phyloP scores from a whole-genome alignment of 2,113 vertebrate genomes.

The Megaceryle maxima region DNA sequence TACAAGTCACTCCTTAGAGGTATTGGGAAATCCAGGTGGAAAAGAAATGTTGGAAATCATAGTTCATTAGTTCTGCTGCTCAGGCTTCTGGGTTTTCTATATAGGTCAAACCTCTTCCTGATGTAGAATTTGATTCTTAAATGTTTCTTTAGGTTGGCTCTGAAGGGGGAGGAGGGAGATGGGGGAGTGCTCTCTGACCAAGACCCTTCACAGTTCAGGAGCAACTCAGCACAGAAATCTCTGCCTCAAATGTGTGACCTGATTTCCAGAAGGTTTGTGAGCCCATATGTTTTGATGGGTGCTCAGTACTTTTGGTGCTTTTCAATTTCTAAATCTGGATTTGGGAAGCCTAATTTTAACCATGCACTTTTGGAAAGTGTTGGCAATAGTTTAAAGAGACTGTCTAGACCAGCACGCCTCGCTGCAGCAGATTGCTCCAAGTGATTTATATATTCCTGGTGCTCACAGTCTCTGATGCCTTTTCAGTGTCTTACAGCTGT shows the following conservation, averaged over 20 bases:
- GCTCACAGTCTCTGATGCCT: constrained; percentile 43
- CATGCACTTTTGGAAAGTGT: constrained; percentile 41
- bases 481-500: constrained; percentile 46
- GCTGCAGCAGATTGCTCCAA: constrained; percentile 20
- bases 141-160: not conserved
- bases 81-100: constrained; percentile 18
- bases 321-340: constrained; percentile 44
- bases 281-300: constrained; percentile 22
- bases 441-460: constrained; percentile 55
- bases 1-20: not conserved
- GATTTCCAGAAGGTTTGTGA: constrained; percentile 5
- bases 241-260: not conserved
- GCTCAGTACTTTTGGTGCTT: constrained; percentile 42
- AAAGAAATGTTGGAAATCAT: not conserved
- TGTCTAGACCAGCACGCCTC: constrained; percentile 49
- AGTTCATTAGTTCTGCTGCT: constrained; percentile 17
- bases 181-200: not conserved
- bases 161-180: not conserved
- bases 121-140: not conserved
- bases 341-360: constrained; percentile 59
- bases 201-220: not conserved
- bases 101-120: constrained; percentile 34
- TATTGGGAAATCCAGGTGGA: not conserved
- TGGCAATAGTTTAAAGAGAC: constrained; percentile 63
- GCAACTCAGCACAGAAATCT: not conserved